Conservation (phyloP, 2,888 invertebrate species). For the Andrena hattorfiana region DNA sequence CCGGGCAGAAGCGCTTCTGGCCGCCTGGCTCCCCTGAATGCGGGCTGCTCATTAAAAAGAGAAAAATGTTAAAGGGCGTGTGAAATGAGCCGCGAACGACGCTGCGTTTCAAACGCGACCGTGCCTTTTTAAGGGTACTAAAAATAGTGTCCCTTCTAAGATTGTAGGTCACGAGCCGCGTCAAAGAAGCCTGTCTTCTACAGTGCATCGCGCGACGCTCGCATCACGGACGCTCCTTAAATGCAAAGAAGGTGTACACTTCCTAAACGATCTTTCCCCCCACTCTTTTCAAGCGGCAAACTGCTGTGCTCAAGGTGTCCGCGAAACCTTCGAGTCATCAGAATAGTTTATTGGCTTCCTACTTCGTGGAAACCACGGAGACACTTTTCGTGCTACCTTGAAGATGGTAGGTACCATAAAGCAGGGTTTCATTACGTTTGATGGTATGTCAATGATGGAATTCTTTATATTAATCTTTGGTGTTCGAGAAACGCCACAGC, state of each 20-base stretch:
- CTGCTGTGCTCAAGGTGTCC: slow-evolving; percentile 37
- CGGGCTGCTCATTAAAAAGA: slow-evolving; percentile 55
- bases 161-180: slow-evolving; percentile 80
- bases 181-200: slow-evolving; percentile 64
- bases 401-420: not conserved
- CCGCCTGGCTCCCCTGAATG: slow-evolving; percentile 29
- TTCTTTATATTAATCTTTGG: too few species aligned
- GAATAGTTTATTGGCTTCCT: slow-evolving; percentile 2
- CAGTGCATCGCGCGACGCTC: not conserved
- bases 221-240: slow-evolving; percentile 48
- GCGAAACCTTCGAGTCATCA: slow-evolving; percentile 24
- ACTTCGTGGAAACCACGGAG: not conserved
- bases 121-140: slow-evolving; percentile 74
- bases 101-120: slow-evolving; percentile 46
- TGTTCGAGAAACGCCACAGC: too few species aligned
- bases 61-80: slow-evolving; percentile 52
- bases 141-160: slow-evolving; percentile 77
- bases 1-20: slow-evolving; percentile 16
- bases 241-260: slow-evolving; percentile 56
- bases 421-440: not conserved
- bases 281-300: slow-evolving; percentile 27
- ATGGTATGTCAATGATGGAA: too few species aligned
- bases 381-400: slow-evolving; percentile 5
- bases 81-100: slow-evolving; percentile 54
- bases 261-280: slow-evolving; percentile 57